These are phyloP conservation scores for Isichthys henryi DNA, from an alignment of 2,113 vertebrate genomes.

Conservation along the genomic window DNA sequence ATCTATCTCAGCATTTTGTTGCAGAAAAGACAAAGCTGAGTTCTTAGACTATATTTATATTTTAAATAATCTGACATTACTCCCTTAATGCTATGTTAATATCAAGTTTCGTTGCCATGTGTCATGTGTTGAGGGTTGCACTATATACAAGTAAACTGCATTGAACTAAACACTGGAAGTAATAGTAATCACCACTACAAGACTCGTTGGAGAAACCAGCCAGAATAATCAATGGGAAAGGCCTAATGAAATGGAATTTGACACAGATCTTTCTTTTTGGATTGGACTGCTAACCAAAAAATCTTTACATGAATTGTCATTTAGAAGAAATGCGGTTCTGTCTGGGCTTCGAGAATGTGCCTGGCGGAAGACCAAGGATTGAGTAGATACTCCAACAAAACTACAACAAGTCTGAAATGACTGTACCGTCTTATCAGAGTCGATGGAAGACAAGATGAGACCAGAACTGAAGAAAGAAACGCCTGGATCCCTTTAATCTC, in stretches of 20 bases:
- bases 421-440: background rate
- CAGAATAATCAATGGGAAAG: background rate
- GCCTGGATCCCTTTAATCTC: background rate
- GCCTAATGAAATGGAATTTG: background rate
- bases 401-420: background rate
- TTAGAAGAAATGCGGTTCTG: background rate
- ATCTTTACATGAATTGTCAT: background rate
- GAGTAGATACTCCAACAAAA: background rate
- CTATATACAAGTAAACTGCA: background rate
- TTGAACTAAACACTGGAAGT: background rate
- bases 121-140: background rate
- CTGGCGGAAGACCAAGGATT: background rate
- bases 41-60: background rate
- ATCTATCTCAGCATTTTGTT: background rate
- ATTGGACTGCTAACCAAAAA: background rate
- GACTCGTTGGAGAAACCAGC: background rate
- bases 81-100: background rate
- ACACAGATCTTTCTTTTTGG: background rate
- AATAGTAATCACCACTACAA: background rate
- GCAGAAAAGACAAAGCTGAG: background rate
- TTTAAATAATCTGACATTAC: background rate
- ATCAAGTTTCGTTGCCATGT: background rate
- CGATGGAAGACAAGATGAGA: background rate
- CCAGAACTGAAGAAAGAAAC: background rate
- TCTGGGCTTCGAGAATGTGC: background rate